Base-by-base conservation (phyloP, 2,888 invertebrate genomes). In the Sarcophaga carnaria region DNA sequence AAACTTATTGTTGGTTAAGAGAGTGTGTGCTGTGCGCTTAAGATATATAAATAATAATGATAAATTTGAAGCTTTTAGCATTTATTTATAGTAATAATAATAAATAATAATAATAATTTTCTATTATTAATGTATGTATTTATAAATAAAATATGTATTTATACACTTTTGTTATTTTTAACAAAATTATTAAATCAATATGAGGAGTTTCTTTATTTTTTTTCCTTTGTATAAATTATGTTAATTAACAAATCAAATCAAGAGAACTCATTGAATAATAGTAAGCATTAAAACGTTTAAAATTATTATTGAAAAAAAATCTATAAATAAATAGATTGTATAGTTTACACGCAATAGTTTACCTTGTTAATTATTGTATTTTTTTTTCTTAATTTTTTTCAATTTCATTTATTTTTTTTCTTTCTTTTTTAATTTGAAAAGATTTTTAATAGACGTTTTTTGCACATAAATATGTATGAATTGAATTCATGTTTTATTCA, bases 401-500 rank as follows among this genome's bases (percentile, higher is more conserved):
- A 22, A n/a, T n/a, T 45, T n/a, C 17, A 45, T 11, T 47, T n/a
- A 37, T 37, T 45, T 67, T 45, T 49, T 54, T 5, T 14, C 14
- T 49, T 49, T 14, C 1, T 12, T 54, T 54, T 5, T 14, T 54
- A 54, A 54, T 14, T 54, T 17, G 4, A 54, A 17, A 17, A 17
- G 54, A 54, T 54, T 54, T 54, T 54, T 4, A 54, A 54, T 14
- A 54, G 54, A 54, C 17, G 54, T 54, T 25, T 17, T 49, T 49
- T 64, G 25, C 25, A 60, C 70, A 72, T 85, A 66, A 80, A 72
- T 85, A 72, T 80, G 66, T 80, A 80, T 85, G 84, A 71, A 71
- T 71, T 37, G 60, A 80, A n/a, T 76, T 87, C 76, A 87, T 87
- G 81, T 62, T 82, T 87, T 69, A 87, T 87, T 87, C 72, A 85